These are phyloP conservation scores for Leguminivora glycinivorella DNA, from an alignment of 1,140 invertebrate genomes.

Conservation along the genomic window DNA sequence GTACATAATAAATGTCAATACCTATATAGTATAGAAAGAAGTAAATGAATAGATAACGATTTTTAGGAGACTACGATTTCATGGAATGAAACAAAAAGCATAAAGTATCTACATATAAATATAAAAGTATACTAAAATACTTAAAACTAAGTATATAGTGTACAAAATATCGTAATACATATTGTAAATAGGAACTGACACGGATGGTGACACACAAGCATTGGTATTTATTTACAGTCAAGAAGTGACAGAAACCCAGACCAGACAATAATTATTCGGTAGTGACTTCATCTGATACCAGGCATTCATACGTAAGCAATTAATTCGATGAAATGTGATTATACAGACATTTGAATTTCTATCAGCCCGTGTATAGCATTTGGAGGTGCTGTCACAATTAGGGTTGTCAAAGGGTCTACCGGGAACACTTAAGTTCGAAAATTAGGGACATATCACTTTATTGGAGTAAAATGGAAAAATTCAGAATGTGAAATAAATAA, in stretches of 20 bases:
- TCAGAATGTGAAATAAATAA: too few relatives aligned
- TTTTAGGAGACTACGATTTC: too few relatives aligned
- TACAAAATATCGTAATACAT: too few relatives aligned
- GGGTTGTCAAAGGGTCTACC: neutral
- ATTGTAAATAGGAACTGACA: neutral
- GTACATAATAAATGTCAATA: too few relatives aligned
- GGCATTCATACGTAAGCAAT: conserved; percentile 19
- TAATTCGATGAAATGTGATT: conserved; percentile 26
- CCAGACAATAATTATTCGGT: conserved; percentile 13
- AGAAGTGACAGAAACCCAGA: neutral
- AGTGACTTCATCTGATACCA: conserved; percentile 20
- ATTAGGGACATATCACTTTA: too few relatives aligned
- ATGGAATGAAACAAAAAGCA: too few relatives aligned
- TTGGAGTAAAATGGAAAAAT: too few relatives aligned
- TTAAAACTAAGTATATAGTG: too few relatives aligned
- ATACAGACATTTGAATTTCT: conserved; percentile 25
- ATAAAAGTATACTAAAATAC: too few relatives aligned
- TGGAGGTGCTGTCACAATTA: neutral
- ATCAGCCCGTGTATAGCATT: conserved; percentile 19
- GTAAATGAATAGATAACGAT: too few relatives aligned
- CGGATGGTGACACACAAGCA: neutral
- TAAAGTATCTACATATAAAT: too few relatives aligned
- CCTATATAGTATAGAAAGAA: too few relatives aligned
- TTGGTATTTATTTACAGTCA: neutral
- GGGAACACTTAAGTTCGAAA: neutral